Evolutionary conservation across 2,113 vertebrate genomes (phyloP).

Genomic region (Myiozetetes cayanensis): DNA sequence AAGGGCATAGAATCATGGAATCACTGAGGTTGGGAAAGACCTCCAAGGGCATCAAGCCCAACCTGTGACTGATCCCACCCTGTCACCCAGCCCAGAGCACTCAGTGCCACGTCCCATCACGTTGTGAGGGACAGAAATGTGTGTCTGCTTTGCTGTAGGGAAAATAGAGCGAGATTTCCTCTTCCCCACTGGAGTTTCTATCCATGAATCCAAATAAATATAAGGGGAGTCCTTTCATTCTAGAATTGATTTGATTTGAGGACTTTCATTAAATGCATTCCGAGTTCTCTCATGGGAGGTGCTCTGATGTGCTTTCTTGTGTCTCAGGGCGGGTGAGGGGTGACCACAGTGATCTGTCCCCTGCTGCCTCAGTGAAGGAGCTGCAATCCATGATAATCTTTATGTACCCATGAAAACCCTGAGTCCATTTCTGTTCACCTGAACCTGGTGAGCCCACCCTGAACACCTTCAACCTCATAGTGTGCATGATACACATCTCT

Average conservation of each 20-base stretch:
- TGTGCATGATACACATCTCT: background rate
- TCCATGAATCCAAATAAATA: too few species aligned
- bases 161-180: background rate
- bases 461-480: background rate
- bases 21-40: background rate
- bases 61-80: too few species aligned
- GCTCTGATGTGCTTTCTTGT: background rate
- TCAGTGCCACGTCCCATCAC: background rate
- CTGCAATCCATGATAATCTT: background rate
- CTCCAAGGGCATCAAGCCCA: background rate
- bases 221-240: background rate
- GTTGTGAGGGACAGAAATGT: background rate
- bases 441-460: background rate
- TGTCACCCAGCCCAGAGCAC: background rate
- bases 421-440: background rate
- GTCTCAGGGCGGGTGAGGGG: background rate
- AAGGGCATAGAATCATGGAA: background rate
- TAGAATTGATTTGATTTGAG: background rate
- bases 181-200: background rate
- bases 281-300: background rate
- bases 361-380: background rate
- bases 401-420: background rate
- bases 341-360: background rate
- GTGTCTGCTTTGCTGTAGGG: background rate
- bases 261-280: background rate